These are phyloP conservation scores for Eumaeus atala DNA, from an alignment of 1,140 invertebrate genomes.

Conservation along the genomic window DNA sequence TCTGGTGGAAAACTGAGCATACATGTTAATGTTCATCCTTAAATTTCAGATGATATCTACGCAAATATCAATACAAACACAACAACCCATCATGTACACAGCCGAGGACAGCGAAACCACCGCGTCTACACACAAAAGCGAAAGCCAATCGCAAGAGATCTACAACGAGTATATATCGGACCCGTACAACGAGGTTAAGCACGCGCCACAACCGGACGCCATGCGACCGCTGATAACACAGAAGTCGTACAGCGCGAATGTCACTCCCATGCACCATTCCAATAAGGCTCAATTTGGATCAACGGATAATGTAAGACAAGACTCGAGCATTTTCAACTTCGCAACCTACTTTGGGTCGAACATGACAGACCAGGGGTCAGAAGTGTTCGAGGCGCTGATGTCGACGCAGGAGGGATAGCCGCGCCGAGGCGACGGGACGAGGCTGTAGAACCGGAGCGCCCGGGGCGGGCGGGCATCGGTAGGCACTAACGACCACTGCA, in stretches of 20 bases:
- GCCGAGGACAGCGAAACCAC: conserved; percentile 21
- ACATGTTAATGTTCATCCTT: too few species aligned
- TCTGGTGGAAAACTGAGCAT: too few species aligned
- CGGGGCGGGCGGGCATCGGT: too few species aligned
- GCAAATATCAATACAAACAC: conserved; percentile 70
- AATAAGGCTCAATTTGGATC: conserved; percentile 62
- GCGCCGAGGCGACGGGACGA: conserved; percentile 41
- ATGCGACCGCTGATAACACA: conserved; percentile 25
- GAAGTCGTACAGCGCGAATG: conserved; percentile 62
- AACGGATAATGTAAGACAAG: conserved; percentile 58
- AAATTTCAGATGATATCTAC: conserved; percentile 76
- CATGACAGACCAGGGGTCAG: conserved; percentile 73
- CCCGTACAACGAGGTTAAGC: conserved; percentile 67
- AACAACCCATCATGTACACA: conserved; percentile 46
- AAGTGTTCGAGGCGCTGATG: conserved; percentile 72
- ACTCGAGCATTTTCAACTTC: conserved; percentile 65
- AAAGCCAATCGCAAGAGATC: conserved; percentile 58
- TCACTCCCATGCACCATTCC: conserved; percentile 53
- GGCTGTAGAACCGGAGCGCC: conserved; percentile 46
- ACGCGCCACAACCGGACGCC: conserved; percentile 37
- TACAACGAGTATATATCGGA: conserved; percentile 74
- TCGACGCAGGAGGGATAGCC: conserved; percentile 62
- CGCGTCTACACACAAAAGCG: conserved; percentile 23
- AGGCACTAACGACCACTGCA: too few species aligned
- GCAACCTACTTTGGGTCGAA: conserved; percentile 76